Evolutionary conservation across 2,888 invertebrate genomes (phyloP).

Genomic region (Clepsis dumicolana): DNA sequence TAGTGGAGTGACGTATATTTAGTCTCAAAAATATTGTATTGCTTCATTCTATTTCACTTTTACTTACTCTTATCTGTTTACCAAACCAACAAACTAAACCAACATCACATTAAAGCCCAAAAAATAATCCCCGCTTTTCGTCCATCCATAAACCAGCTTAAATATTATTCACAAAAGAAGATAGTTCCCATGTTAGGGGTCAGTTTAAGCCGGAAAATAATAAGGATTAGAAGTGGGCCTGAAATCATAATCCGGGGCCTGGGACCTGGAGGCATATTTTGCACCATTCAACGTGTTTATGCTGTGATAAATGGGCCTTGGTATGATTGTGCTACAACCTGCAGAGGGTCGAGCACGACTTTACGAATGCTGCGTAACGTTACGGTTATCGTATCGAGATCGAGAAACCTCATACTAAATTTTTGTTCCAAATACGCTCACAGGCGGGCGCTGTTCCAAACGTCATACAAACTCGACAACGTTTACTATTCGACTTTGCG

Average conservation of each 20-base stretch:
- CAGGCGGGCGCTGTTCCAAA: too few relatives aligned
- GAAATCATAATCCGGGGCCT: constrained; percentile 12
- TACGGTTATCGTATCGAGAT: too few relatives aligned
- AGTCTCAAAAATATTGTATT: not conserved
- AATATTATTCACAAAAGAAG: constrained; percentile 39
- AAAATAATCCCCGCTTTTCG: constrained; percentile 11
- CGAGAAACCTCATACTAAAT: too few relatives aligned
- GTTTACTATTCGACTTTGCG: too few relatives aligned
- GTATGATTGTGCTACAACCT: not conserved
- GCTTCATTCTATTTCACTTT: not conserved
- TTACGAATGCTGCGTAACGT: too few relatives aligned
- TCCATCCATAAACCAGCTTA: constrained; percentile 26
- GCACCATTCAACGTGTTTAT: not conserved
- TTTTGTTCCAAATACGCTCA: too few relatives aligned
- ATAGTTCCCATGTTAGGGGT: constrained; percentile 25
- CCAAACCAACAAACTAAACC: constrained; percentile 1
- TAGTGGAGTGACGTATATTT: too few relatives aligned
- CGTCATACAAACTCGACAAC: too few relatives aligned
- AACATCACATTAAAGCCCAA: not conserved
- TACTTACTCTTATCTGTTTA: not conserved
- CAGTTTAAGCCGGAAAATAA: constrained; percentile 5
- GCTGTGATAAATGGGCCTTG: not conserved
- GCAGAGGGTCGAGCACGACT: too few relatives aligned
- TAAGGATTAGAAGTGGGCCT: constrained; percentile 1
- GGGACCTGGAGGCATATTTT: not conserved